Percentiles rank a stretch among this genome's conserved stretches.
These are phyloP conservation scores for Leptocoma aspasia DNA, from an alignment of 2,113 vertebrate genomes.

Conservation along the genomic window DNA sequence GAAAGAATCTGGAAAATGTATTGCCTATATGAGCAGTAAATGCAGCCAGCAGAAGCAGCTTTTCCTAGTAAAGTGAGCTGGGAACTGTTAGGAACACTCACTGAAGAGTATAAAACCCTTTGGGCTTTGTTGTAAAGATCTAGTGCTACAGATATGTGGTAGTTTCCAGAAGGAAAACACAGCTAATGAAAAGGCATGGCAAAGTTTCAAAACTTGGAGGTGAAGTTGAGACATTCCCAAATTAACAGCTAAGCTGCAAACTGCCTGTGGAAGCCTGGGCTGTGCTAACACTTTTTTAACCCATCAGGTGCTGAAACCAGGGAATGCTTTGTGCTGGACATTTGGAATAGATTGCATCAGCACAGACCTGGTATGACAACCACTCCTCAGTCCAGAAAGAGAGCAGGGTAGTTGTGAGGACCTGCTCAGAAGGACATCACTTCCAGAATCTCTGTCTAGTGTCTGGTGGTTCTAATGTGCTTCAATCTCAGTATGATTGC, in stretches of 20 bases:
- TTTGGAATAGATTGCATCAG: fast-evolving
- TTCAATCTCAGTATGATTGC: not conserved
- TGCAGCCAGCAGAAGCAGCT: constrained; percentile 21
- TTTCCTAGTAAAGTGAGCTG: not conserved
- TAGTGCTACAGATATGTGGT: not conserved
- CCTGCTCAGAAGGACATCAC: not conserved
- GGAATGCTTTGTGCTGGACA: not conserved
- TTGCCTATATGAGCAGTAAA: not conserved
- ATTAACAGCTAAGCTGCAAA: not conserved
- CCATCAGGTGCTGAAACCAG: not conserved
- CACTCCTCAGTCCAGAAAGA: not conserved
- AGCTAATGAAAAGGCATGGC: not conserved
- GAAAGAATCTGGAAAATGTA: constrained; percentile 32
- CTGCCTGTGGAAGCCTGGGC: not conserved
- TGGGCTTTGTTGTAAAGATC: not conserved
- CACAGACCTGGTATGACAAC: not conserved
- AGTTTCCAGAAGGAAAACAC: constrained; percentile 6
- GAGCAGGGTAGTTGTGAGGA: not conserved
- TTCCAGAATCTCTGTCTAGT: not conserved
- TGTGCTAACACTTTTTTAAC: not conserved
- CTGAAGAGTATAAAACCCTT: not conserved
- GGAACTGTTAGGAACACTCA: not conserved
- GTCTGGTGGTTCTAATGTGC: not conserved
- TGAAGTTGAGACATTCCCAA: not conserved
- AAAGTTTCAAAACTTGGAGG: not conserved